Percentiles rank a stretch among this genome's conserved stretches.
These are phyloP conservation scores for Pangasius mekongensis DNA, from an alignment of 2,797 vertebrate genomes.

Conservation along the genomic window DNA sequence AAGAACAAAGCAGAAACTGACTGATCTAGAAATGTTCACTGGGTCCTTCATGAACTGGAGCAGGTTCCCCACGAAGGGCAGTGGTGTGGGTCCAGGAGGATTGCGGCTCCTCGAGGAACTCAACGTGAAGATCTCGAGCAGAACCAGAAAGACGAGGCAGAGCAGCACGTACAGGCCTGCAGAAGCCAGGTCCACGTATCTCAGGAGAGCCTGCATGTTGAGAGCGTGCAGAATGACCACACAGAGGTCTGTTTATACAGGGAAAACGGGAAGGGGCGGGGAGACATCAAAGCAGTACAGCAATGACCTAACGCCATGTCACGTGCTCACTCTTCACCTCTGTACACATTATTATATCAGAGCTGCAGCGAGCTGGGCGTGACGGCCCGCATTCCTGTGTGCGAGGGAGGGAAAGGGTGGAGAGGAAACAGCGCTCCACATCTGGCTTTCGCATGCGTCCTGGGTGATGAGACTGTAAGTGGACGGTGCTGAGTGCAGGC, in stretches of 20 bases:
- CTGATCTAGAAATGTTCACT: conserved; percentile 18
- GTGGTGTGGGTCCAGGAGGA: conserved; percentile 51
- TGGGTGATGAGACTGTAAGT: not conserved
- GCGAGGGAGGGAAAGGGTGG: not conserved
- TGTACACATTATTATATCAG: not conserved
- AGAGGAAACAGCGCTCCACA: not conserved
- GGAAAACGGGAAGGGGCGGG: not conserved
- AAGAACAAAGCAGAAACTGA: conserved; percentile 26
- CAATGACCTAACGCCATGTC: not conserved
- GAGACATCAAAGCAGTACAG: not conserved
- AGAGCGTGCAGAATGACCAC: not conserved
- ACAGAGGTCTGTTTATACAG: not conserved
- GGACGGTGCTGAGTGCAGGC: not conserved
- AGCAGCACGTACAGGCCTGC: conserved; percentile 27
- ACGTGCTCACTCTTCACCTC: too few relatives aligned
- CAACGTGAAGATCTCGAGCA: conserved; percentile 47
- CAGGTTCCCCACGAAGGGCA: conserved; percentile 43
- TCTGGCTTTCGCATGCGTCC: not conserved
- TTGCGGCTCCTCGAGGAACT: not conserved
- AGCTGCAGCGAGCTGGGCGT: not conserved
- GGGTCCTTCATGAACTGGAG: conserved; percentile 17
- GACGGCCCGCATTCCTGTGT: not conserved
- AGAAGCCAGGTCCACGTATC: conserved; percentile 33
- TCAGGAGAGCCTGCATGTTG: conserved; percentile 40
- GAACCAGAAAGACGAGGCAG: conserved; percentile 32